Percentiles rank a stretch among this genome's conserved stretches.
phyloP scores from a whole-genome alignment of 2,797 vertebrate genomes.

The Cyprinodon diabolis region DNA sequence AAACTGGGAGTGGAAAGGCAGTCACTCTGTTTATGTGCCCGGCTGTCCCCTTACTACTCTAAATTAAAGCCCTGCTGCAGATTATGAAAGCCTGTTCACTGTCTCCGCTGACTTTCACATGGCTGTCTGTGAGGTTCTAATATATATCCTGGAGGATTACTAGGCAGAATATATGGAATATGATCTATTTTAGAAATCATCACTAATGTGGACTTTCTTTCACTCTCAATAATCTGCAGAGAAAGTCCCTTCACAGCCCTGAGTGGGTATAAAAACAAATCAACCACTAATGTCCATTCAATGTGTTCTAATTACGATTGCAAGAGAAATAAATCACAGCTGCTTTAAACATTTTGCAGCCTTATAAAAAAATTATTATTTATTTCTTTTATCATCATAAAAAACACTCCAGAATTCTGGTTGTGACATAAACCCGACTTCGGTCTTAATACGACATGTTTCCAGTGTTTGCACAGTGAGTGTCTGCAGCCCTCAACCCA shows the following conservation, averaged over 20 bases:
- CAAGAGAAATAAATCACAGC: neutral
- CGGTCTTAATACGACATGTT: neutral
- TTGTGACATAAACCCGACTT: neutral
- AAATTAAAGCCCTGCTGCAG: slow-evolving; percentile 56
- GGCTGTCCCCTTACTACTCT: slow-evolving; percentile 44
- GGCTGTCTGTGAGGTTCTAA: slow-evolving; percentile 16
- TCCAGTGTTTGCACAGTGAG: neutral
- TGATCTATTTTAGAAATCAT: neutral
- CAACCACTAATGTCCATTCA: neutral
- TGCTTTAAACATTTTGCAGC: neutral
- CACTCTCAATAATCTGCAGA: neutral
- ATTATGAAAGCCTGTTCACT: slow-evolving; percentile 48
- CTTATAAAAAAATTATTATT: neutral
- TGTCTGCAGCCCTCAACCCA: neutral
- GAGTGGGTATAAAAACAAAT: neutral
- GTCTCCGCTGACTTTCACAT: slow-evolving; percentile 18
- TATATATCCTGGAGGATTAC: neutral
- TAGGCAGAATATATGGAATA: neutral
- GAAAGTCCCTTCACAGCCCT: neutral
- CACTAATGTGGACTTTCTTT: neutral
- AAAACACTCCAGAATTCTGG: neutral
- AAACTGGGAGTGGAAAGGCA: slow-evolving; percentile 42
- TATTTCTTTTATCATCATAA: neutral
- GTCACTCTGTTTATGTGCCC: slow-evolving; percentile 60
- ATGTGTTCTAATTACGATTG: neutral